These are phyloP conservation scores for Leptinotarsa peninsularis DNA, from an alignment of 2,888 invertebrate species.

Conservation along the genomic window DNA sequence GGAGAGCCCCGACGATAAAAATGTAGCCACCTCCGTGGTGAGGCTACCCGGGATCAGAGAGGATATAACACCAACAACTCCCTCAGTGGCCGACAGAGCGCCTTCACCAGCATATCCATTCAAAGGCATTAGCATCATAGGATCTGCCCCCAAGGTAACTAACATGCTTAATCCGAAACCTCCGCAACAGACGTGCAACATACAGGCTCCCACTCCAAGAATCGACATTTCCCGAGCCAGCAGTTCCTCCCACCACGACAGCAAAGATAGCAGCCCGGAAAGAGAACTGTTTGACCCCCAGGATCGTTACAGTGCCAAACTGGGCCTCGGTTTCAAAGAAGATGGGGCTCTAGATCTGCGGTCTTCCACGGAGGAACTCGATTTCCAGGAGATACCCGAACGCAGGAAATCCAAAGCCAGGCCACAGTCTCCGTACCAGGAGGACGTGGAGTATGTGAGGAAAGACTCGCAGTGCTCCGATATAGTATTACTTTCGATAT, in stretches of 20 bases:
- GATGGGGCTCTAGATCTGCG: conserved; percentile 88
- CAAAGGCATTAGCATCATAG: conserved; percentile 62
- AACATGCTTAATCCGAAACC: conserved; percentile 47
- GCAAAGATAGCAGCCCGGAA: conserved; percentile 86
- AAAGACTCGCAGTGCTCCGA: conserved; percentile 75
- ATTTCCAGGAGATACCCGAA: conserved; percentile 77
- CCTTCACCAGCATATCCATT: conserved; percentile 39
- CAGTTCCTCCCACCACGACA: conserved; percentile 89
- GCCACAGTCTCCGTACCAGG: conserved; percentile 61
- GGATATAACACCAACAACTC: conserved; percentile 62
- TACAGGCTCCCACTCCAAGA: conserved; percentile 81
- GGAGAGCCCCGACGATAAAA: conserved; percentile 71
- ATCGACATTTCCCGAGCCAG: conserved; percentile 92
- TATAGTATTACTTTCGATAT: conserved; percentile 79
- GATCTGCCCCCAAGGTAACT: conserved; percentile 36
- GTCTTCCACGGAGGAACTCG: conserved; percentile 89
- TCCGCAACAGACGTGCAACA: conserved; percentile 52
- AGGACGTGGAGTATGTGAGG: conserved; percentile 65
- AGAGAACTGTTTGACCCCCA: conserved; percentile 73
- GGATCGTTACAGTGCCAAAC: conserved; percentile 62
- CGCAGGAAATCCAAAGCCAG: conserved; percentile 57
- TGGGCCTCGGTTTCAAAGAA: conserved; percentile 64
- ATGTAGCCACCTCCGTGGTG: conserved; percentile 66
- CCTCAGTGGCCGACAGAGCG: conserved; percentile 37
- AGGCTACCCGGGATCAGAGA: conserved; percentile 72